Evolutionary conservation across 2,113 vertebrate genomes (phyloP), one percentile per base, ranked within the genome.

Genomic region (Mastomys coucha): DNA sequence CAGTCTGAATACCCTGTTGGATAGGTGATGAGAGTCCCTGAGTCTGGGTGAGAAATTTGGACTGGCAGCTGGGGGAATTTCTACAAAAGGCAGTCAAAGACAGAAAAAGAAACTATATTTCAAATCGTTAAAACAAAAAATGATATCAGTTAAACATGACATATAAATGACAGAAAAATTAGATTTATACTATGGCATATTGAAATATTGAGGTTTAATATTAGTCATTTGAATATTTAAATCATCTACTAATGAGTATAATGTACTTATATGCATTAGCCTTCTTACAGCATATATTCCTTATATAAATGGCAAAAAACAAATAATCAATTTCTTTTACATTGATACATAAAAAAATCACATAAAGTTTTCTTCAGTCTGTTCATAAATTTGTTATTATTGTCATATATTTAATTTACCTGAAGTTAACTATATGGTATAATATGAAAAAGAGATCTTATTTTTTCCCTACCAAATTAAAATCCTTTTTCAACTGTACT

Each of bases 1-100:
- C 97, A 98, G 89, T 85, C 45, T 26, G 81, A 95, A 88, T 90
- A 92, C 97, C 96, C 96, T 96, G 45, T 94, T 98, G 97, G 97
- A 96, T 95, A 97, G 95, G 97, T 22, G 42, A 95, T 63, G 93
- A 90, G 89, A 98, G 97, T 98, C 96, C 91, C 97, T 95, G 94
- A 97, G 92, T 89, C 87, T 97, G 91, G 97, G 0, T 96, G 96
- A 98, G 96, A 96, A 98, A 98, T 96, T 82, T 97, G 95, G 94
- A 82, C 69, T 97, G 76, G 96, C 85, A 97, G 85, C 90, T 97
- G 78, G 20, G 78, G 88, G 39, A 96, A 91, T 94, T 94, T 97
- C 97, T 98, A 97, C 75, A 97, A 67, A 98, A 92, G 63, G 56
- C 88, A 93, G 89, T 60, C 58, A 97, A 80, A 70, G 70, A 63